A percentile compares a stretch with the other conserved stretches of the same genome.
Conservation (phyloP, 2,797 vertebrate species). For the Distichodus sexfasciatus region DNA sequence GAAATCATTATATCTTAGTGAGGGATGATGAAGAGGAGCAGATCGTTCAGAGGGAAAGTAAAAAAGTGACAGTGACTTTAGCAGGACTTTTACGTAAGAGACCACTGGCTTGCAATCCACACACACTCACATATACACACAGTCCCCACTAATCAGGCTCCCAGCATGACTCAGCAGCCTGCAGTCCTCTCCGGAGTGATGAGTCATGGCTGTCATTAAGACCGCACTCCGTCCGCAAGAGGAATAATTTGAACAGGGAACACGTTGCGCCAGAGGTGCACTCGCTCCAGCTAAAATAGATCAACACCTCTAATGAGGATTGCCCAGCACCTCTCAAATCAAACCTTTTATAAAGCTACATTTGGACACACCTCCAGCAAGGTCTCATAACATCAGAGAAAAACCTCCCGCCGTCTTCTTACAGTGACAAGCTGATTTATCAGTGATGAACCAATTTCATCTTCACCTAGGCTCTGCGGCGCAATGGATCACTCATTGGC, state of each 20-base stretch:
- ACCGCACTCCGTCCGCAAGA: not conserved
- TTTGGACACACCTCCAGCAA: not conserved
- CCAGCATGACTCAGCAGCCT: conserved; percentile 31
- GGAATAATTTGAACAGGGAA: conserved; percentile 1
- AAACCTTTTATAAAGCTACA: not conserved
- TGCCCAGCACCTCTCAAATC: not conserved
- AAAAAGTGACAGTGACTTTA: not conserved
- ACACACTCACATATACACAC: conserved; percentile 5
- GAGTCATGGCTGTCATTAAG: conserved; percentile 42
- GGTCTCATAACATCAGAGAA: no score
- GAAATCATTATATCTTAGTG: not conserved
- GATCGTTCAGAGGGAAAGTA: no score
- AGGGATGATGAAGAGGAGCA: not conserved
- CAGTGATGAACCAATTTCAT: no score
- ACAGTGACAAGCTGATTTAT: no score
- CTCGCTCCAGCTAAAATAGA: not conserved
- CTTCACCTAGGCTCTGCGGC: no score
- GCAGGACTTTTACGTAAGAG: not conserved
- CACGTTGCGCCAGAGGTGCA: not conserved
- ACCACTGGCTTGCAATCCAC: no score
- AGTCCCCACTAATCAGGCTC: conserved; percentile 13
- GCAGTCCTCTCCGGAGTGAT: conserved; percentile 16
- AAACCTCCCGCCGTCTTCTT: no score
- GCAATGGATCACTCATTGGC: no score
- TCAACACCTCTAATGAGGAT: conserved; percentile 3